These are phyloP conservation scores for Typhlichthys subterraneus DNA, from an alignment of 2,797 vertebrate species.

Conservation along the genomic window DNA sequence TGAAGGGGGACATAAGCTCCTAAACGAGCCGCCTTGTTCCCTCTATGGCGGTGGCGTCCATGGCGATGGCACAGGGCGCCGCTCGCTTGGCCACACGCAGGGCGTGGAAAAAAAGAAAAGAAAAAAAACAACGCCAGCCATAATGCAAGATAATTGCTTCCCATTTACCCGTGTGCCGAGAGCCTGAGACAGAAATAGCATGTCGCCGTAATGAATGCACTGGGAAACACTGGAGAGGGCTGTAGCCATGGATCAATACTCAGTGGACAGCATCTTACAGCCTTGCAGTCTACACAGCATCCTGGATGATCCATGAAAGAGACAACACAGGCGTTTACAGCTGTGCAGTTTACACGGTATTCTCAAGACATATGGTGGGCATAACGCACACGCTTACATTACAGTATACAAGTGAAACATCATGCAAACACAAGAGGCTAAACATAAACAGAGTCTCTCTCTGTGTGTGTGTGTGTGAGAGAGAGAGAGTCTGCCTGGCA, in stretches of 20 bases:
- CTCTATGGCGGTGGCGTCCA: slow-evolving; percentile 47
- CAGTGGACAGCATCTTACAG: slow-evolving; percentile 58
- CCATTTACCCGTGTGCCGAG: slow-evolving; percentile 76
- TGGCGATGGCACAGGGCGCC: slow-evolving; percentile 51
- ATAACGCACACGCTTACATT: slow-evolving; percentile 12
- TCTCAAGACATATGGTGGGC: slow-evolving; percentile 48
- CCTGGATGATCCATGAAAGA: slow-evolving; percentile 19
- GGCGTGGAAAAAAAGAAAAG: slow-evolving; percentile 70
- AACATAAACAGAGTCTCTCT: slow-evolving; percentile 6
- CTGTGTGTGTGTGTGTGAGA: neutral
- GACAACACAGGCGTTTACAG: slow-evolving; percentile 3
- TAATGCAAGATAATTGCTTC: slow-evolving; percentile 84
- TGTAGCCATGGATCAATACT: slow-evolving; percentile 68
- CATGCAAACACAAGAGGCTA: neutral
- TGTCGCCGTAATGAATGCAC: slow-evolving; percentile 68
- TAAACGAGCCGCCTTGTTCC: slow-evolving; percentile 61
- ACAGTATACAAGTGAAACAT: no score
- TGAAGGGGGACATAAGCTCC: slow-evolving; percentile 60
- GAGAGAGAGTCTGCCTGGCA: slow-evolving; percentile 43
- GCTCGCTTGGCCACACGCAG: slow-evolving; percentile 72
- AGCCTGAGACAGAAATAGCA: slow-evolving; percentile 80
- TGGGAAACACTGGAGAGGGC: slow-evolving; percentile 70
- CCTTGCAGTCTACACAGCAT: slow-evolving; percentile 30
- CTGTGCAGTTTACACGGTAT: slow-evolving; percentile 5
- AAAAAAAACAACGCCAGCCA: slow-evolving; percentile 76